Percentiles rank a stretch among this genome's conserved stretches.
These are phyloP conservation scores for Gymnothorax javanicus DNA, from an alignment of 2,797 vertebrate genomes.

Conservation along the genomic window DNA sequence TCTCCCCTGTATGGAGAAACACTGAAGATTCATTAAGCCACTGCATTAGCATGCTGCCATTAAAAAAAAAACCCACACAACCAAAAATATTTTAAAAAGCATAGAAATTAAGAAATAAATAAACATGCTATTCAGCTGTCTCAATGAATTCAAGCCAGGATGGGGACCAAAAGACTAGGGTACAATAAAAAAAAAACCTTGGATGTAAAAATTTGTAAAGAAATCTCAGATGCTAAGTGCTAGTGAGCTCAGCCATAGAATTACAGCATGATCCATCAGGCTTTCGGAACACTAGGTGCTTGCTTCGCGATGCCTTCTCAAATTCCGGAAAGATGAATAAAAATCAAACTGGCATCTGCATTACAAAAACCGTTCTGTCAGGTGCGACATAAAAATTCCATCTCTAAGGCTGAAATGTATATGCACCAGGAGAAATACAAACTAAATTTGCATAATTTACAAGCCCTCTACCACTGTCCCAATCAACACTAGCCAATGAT, in stretches of 20 bases:
- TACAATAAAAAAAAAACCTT: background rate
- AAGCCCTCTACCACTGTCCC: background rate
- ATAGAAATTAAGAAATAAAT: background rate
- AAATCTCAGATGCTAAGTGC: background rate
- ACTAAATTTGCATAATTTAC: background rate
- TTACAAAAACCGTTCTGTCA: conserved; percentile 19
- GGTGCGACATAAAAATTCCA: background rate
- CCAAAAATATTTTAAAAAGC: background rate
- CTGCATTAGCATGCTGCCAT: background rate
- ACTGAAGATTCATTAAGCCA: background rate
- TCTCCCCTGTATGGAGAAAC: background rate
- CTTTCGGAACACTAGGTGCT: conserved; percentile 25
- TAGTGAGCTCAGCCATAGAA: conserved; percentile 16
- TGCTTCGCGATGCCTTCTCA: conserved; percentile 37
- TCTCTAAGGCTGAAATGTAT: background rate
- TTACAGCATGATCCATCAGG: background rate
- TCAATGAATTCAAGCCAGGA: background rate
- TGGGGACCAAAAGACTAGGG: background rate
- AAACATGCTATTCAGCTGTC: background rate
- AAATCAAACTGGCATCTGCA: conserved; percentile 19
- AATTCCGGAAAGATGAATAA: conserved; percentile 32
- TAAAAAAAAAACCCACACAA: background rate
- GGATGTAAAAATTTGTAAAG: background rate
- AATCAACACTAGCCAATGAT: background rate
- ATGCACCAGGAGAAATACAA: background rate